phyloP scores from a whole-genome alignment of 2,113 vertebrate species.

The Struthio camelus region DNA sequence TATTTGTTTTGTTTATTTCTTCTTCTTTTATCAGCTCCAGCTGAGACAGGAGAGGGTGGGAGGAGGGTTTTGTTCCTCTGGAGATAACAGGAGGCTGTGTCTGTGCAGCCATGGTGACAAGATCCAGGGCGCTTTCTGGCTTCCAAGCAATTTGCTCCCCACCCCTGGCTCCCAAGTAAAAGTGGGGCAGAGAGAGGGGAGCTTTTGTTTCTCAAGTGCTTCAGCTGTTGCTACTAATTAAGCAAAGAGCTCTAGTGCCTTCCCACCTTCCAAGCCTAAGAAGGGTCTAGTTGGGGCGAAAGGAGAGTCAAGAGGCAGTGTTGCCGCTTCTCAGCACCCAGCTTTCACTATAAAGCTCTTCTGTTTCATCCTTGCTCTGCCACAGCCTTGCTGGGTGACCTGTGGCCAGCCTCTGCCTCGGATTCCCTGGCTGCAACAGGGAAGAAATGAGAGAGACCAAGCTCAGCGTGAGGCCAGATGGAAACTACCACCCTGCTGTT shows the following conservation, averaged over 20 bases:
- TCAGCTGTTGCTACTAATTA: slow-evolving; percentile 67
- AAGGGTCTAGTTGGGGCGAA: not conserved
- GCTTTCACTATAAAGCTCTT: not conserved
- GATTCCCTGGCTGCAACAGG: slow-evolving; percentile 19
- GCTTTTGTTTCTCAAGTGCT: slow-evolving; percentile 70
- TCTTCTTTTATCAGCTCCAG: slow-evolving; percentile 55
- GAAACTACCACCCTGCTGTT: slow-evolving; percentile 18
- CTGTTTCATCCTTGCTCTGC: not conserved
- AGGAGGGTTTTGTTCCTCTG: slow-evolving; percentile 65
- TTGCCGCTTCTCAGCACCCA: not conserved
- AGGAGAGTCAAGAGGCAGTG: not conserved
- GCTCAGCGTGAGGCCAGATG: slow-evolving; percentile 19
- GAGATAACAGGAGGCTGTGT: slow-evolving; percentile 65
- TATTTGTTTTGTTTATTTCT: slow-evolving; percentile 40
- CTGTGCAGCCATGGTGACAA: slow-evolving; percentile 72
- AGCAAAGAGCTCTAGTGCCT: slow-evolving; percentile 6
- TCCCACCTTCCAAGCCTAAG: not conserved
- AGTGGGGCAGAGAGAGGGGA: slow-evolving; percentile 60
- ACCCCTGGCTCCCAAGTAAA: slow-evolving; percentile 47
- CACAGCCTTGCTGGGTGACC: not conserved
- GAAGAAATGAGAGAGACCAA: not conserved
- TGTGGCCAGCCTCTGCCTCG: not conserved
- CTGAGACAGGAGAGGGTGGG: slow-evolving; percentile 56
- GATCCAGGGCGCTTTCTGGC: slow-evolving; percentile 62
- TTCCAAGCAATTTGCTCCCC: slow-evolving; percentile 64